Base-by-base conservation (phyloP, 2,888 invertebrate species). In the Dichetophora obliterata region DNA sequence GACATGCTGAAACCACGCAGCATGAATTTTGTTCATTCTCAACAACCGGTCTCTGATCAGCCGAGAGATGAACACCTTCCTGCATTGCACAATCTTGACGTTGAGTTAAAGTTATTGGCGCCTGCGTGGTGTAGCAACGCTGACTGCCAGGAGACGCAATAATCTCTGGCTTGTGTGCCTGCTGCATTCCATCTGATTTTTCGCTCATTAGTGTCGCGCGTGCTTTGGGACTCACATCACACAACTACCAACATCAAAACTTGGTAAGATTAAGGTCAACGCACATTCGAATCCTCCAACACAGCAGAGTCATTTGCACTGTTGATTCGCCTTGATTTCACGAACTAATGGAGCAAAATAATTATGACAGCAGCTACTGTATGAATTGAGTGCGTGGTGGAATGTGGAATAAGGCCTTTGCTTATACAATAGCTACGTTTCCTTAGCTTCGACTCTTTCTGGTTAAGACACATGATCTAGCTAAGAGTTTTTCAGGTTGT, bases 261-360 rank as follows among this genome's bases (percentile, higher is more conserved):
- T 61, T n/a, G 59, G 61, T 37, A 37, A 52, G 66, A 74, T 74
- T 74, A 74, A 74, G 74, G 74, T 74, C 74, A 74, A 54, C 52
- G 74, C 74, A 74, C 54, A 65, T 73, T 37, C 54, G 57, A 27
- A 27, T 9, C 16, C 57, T 19, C 68, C 16, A 8, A 2, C 57
- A 14, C 37, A 9, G 19, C 66, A n/a, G 0, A n/a, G 3, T 66
- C 43, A 14, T 14, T 2, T 27, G 34, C 8, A 8, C 2, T 66
- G 66, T 54, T 9, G 71, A 57, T 27, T n/a, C n/a, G 63, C 22
- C 63, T 63, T 63, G 73, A 65, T 73, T 73, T 61, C 37, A 52
- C 66, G 54, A 65, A 74, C 74, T 74, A 74, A 74, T 74, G 74
- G 74, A 52, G 54, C 66, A 74, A 66, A 74, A 74, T 74, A 66